A percentile compares a stretch with the other conserved stretches of the same genome.
phyloP scores from a whole-genome alignment of 1,140 invertebrate genomes.

The Lepidurus arcticus region DNA sequence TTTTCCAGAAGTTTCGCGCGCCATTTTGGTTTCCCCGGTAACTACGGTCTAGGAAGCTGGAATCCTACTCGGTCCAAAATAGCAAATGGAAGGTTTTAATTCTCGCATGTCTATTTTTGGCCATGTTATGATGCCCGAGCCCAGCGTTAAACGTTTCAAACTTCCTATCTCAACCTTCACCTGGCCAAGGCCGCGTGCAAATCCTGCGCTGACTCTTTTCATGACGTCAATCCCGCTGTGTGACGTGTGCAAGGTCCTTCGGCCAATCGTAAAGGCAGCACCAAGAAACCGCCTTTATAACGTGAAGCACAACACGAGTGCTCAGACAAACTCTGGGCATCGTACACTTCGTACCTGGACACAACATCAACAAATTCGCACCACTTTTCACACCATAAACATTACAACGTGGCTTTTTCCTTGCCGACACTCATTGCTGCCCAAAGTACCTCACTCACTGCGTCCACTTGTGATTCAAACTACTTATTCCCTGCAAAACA shows the following conservation, averaged over 20 bases:
- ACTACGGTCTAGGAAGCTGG: neutral
- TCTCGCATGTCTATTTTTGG: slow-evolving; percentile 11
- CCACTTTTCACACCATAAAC: neutral
- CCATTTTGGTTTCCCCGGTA: too few relatives aligned
- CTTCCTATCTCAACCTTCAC: slow-evolving; percentile 21
- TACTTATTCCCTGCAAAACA: too few relatives aligned
- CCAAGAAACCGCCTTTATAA: slow-evolving; percentile 19
- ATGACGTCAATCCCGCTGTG: slow-evolving; percentile 2
- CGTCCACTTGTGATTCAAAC: too few relatives aligned
- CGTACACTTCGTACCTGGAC: neutral
- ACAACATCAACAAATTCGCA: neutral
- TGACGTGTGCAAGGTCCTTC: slow-evolving; percentile 16
- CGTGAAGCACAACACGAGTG: slow-evolving; percentile 9
- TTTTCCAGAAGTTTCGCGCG: too few relatives aligned
- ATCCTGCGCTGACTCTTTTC: slow-evolving; percentile 1
- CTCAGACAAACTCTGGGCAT: slow-evolving; percentile 13
- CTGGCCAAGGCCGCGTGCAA: slow-evolving; percentile 12
- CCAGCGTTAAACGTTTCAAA: neutral
- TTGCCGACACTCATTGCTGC: neutral
- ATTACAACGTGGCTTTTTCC: neutral
- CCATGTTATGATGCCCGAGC: slow-evolving; percentile 18
- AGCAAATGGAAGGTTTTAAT: neutral
- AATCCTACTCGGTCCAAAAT: neutral
- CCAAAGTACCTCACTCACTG: too few relatives aligned
- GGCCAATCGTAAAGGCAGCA: slow-evolving; percentile 13